A percentile compares a stretch with the other conserved stretches of the same genome.
These are phyloP conservation scores for Alsophila aescularia DNA, from an alignment of 2,888 invertebrate genomes.

Conservation along the genomic window DNA sequence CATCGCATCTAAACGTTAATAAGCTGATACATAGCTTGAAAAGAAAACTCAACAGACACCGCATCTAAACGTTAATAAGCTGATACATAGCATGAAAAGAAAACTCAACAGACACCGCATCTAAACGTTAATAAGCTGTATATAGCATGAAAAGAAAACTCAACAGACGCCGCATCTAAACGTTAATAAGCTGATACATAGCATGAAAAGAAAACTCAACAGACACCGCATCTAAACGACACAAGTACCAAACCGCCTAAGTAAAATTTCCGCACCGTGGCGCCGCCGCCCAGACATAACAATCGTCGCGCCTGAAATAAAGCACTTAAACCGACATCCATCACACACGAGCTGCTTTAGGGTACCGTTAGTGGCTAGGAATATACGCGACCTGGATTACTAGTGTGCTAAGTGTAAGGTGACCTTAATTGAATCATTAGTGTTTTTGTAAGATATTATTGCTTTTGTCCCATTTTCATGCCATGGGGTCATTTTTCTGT, in stretches of 20 bases:
- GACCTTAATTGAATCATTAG: constrained; percentile 34
- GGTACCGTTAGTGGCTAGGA: constrained; percentile 23
- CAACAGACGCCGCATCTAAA: too few relatives aligned
- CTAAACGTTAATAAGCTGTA: too few relatives aligned
- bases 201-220: constrained; percentile 11
- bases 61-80: too few relatives aligned
- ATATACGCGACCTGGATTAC: constrained; percentile 31
- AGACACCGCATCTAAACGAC: background rate
- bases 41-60: background rate
- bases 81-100: too few relatives aligned
- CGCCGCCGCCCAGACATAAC: constrained; percentile 69
- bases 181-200: too few relatives aligned
- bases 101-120: too few relatives aligned
- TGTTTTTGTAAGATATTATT: background rate
- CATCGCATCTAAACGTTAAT: too few relatives aligned
- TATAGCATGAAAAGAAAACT: too few relatives aligned
- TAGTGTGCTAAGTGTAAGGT: constrained; percentile 18
- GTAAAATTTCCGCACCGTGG: constrained; percentile 63
- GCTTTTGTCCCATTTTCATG: background rate
- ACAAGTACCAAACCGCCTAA: constrained; percentile 24
- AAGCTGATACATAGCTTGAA: too few relatives aligned
- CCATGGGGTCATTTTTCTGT: too few relatives aligned
- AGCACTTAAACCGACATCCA: constrained; percentile 72
- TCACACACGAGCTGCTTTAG: constrained; percentile 46
- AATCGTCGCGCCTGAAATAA: constrained; percentile 67